Conservation (phyloP, 2,888 invertebrate species). For the Diarsia rubi region DNA sequence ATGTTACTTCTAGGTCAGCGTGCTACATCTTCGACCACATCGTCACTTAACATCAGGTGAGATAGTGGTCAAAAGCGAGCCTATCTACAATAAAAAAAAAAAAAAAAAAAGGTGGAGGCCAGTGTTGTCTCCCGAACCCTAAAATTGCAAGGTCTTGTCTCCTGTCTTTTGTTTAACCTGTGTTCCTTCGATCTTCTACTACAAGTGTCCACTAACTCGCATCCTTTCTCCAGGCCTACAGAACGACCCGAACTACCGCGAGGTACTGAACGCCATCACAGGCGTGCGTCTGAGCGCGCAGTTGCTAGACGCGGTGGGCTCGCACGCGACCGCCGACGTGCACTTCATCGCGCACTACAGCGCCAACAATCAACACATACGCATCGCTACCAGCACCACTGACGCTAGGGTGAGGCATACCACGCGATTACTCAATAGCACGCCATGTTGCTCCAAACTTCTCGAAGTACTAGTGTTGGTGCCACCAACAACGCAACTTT, state of each 20-base stretch:
- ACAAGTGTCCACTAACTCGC: background rate
- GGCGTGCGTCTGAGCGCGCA: conserved; percentile 93
- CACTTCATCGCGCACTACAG: conserved; percentile 95
- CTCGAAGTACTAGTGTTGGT: no score
- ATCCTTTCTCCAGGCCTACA: conserved; percentile 82
- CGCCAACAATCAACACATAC: conserved; percentile 95
- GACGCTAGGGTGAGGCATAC: conserved; percentile 92
- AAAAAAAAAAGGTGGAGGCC: no score
- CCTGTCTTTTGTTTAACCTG: background rate
- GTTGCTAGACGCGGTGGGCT: conserved; percentile 93
- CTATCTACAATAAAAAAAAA: no score
- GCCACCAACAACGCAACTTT: no score
- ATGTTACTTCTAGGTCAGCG: no score
- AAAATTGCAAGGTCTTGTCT: no score
- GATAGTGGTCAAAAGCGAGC: no score
- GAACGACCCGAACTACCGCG: conserved; percentile 91
- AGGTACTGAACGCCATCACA: conserved; percentile 92
- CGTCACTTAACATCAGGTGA: no score
- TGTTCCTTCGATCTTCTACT: background rate
- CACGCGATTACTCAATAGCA: background rate
- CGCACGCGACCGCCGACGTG: conserved; percentile 93
- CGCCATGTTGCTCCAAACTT: background rate
- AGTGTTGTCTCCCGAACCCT: background rate
- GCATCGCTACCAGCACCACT: conserved; percentile 96
- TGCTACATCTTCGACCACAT: no score